Evolutionary conservation across 1,140 invertebrate genomes (phyloP), one percentile per base, ranked within the genome.

Genomic region (Brachionus asplanchnoidis): DNA sequence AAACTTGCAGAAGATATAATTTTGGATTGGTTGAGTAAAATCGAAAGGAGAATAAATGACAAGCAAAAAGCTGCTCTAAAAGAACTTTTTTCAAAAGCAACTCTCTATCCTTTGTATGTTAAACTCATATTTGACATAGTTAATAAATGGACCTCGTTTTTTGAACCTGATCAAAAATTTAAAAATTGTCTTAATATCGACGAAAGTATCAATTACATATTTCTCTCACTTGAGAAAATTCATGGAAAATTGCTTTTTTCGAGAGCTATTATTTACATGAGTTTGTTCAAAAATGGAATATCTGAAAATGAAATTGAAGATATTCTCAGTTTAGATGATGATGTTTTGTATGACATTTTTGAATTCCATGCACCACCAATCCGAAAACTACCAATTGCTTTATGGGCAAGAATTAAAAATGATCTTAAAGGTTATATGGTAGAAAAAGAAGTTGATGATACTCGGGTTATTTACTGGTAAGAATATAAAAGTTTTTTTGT

Each of bases 371-470:
- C 86, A 85, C 84, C 83, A 40, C 86, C 86, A 1, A 42, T 82
- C 87, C 73, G 65, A 65, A 79, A 87, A 88, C 0, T 90, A 88
- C 85, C 86, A 84, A 44, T 32, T 8, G 88, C 94, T 77, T 91
- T 93, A 84, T 93, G 93, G 93, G 91, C 92, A 5, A 91, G 92
- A 86, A 88, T 94, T 50, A 91, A 91, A 5, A 92, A 92, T 85
- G 91, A 92, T 84, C 87, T 94, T 73, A 89, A 91, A 6, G 92
- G 92, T 36, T 94, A 94, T 89, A 86, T 94, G 42, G 91, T 91
- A 50, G 93, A 93, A 91, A 89, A 89, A 32, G 87, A 89, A 50
- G 91, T 91, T 14, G 92, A 92, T 84, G 91, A 91, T n/a, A 36
- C 66, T 26, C 36, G 50, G 3, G 56, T 84, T 32, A 44, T 84